phyloP scores from a whole-genome alignment of 2,797 vertebrate genomes.

The Propithecus perrieri region DNA sequence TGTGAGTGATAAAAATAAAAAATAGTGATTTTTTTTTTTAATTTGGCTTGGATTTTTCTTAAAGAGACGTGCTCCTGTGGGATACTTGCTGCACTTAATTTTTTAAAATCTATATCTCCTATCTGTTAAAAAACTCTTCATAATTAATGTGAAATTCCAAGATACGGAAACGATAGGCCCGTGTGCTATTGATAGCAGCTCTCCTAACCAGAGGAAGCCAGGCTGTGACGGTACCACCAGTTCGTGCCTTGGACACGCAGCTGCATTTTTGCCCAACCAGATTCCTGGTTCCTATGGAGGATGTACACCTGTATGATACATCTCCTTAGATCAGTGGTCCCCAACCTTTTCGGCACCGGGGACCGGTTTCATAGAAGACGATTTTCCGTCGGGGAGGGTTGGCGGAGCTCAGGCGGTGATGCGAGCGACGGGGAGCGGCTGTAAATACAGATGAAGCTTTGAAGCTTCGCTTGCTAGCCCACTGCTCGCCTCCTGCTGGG shows the following conservation, averaged over 20 bases:
- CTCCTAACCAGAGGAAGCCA: neutral
- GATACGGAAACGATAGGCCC: neutral
- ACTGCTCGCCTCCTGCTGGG: no score
- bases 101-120: neutral
- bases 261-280: neutral
- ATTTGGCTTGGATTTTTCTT: neutral
- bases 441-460: no score
- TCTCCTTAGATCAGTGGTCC: neutral
- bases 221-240: rapidly evolving
- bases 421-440: no score
- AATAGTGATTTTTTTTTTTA: neutral
- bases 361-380: no score
- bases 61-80: neutral
- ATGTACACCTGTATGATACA: neutral
- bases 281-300: neutral
- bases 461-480: no score
- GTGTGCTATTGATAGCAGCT: neutral
- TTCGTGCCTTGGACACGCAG: neutral
- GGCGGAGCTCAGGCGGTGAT: no score
- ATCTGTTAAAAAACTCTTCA: neutral
- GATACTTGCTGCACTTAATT: neutral
- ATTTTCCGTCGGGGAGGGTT: no score
- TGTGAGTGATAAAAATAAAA: neutral
- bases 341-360: no score
- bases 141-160: neutral